phyloP scores from a whole-genome alignment of 2,888 invertebrate genomes.

The Brachylomia viminalis region DNA sequence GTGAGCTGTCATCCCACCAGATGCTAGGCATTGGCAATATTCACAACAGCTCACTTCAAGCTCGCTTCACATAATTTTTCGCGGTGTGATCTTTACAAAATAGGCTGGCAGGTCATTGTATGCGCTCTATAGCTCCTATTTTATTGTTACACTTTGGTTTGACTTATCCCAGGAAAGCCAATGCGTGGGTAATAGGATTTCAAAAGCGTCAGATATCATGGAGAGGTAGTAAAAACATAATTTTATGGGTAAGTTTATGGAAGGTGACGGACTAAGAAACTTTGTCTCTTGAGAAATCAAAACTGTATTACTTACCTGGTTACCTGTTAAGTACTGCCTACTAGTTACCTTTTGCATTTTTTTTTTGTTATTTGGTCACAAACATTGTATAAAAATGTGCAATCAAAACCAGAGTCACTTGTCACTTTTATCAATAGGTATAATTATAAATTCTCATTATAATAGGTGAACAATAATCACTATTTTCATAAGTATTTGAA shows the following conservation, averaged over 20 bases:
- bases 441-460: neutral
- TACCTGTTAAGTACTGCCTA: too few relatives aligned
- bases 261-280: slow-evolving; percentile 24
- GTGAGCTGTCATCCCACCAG: too few relatives aligned
- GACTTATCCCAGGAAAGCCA: slow-evolving; percentile 23
- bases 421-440: neutral
- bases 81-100: too few relatives aligned
- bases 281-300: slow-evolving; percentile 9
- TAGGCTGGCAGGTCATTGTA: neutral
- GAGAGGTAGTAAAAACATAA: slow-evolving; percentile 39
- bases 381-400: neutral
- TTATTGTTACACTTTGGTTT: neutral
- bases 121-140: slow-evolving; percentile 2
- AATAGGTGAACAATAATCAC: neutral
- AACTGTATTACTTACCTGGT: neutral
- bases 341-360: neutral
- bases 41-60: too few relatives aligned
- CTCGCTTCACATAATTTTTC: too few relatives aligned
- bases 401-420: neutral
- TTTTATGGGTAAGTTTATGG: slow-evolving; percentile 32
- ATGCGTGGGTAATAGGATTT: slow-evolving; percentile 43
- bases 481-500: neutral
- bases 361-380: neutral
- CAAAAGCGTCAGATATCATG: slow-evolving; percentile 25
- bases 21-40: too few relatives aligned